Evolutionary conservation across 2,888 invertebrate species (phyloP).

Genomic region (Erpobdella octoculata): DNA sequence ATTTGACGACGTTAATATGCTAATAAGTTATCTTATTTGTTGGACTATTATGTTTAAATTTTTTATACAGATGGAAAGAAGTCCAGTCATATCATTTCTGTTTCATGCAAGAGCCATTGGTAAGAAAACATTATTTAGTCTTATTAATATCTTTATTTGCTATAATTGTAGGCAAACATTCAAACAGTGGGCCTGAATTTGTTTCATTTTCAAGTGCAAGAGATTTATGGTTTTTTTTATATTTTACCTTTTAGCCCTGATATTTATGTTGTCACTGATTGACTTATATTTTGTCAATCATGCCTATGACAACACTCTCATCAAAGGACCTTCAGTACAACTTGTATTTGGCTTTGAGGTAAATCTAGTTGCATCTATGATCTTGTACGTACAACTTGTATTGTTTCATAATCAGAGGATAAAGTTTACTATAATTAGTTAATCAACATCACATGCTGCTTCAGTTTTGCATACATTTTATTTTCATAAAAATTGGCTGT

Average conservation of each 20-base stretch:
- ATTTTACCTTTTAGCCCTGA: slow-evolving; percentile 31
- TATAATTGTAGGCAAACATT: not conserved
- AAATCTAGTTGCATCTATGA: slow-evolving; percentile 11
- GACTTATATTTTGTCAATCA: slow-evolving; percentile 84
- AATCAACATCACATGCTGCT: no score
- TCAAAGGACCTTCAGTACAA: slow-evolving; percentile 91
- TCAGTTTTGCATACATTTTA: no score
- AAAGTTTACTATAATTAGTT: no score
- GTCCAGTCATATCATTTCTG: slow-evolving; percentile 86
- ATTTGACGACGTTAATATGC: not conserved
- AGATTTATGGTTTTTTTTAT: slow-evolving; percentile 32
- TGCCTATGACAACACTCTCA: slow-evolving; percentile 83
- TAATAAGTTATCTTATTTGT: not conserved
- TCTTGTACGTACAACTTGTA: no score
- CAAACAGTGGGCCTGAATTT: not conserved
- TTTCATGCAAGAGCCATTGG: slow-evolving; percentile 86
- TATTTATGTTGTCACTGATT: slow-evolving; percentile 70
- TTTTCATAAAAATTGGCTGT: no score
- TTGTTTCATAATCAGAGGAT: no score
- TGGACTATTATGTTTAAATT: not conserved
- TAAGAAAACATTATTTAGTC: slow-evolving; percentile 46
- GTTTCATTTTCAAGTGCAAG: slow-evolving; percentile 12
- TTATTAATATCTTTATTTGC: not conserved
- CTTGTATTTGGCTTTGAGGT: slow-evolving; percentile 94
- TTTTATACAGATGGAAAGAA: slow-evolving; percentile 82